Evolutionary conservation across 2,888 invertebrate genomes (phyloP), one percentile per base, ranked within the genome.

Genomic region (Eucera pruinosa): DNA sequence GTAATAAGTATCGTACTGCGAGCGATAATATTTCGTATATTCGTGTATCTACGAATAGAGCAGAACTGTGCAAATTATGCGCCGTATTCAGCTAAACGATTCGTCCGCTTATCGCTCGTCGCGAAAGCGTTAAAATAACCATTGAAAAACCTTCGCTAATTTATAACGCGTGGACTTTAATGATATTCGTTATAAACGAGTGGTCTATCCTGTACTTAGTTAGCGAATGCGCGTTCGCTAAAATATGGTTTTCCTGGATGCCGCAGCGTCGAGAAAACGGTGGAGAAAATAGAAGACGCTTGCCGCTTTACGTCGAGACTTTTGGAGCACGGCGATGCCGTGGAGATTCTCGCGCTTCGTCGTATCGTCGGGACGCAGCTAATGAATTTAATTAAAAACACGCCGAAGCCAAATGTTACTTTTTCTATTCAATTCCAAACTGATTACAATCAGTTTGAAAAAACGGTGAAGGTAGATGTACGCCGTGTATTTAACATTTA

Each of bases 251-350:
- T 11, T 39, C 13, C 4, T 11, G 52, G 57, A 86, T 88, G 39
- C n/a, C n/a, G n/a, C 73, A 93, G 95, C 75, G 95, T 98, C 67
- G 97, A 97, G 87, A 97, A 97, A 90, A 96, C 96, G 4, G 95
- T 96, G 79, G 96, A 96, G 80, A 96, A 96, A 87, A 95, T 98
- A 78, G 97, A 97, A 88, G 96, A 97, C 89, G 97, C 97, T 11
- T 96, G 96, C 89, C 96, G 96, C 87, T 98, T 97, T 90, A 96
- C 97, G 0, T 94, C 95, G 18, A 95, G 97, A 84, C 94, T 98
- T 55, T 93, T 98, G 71, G 96, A 96, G 81, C 95, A 96, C 89
- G 97, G 97, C 30, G 97, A 97, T 90, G 96, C 96, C 30, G 95
- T 96, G 5, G 97, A 98, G 93, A 95, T 97, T 86, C 95, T 98